These are phyloP conservation scores for Clarias magur DNA, from an alignment of 2,113 vertebrate genomes.

Conservation along the genomic window DNA sequence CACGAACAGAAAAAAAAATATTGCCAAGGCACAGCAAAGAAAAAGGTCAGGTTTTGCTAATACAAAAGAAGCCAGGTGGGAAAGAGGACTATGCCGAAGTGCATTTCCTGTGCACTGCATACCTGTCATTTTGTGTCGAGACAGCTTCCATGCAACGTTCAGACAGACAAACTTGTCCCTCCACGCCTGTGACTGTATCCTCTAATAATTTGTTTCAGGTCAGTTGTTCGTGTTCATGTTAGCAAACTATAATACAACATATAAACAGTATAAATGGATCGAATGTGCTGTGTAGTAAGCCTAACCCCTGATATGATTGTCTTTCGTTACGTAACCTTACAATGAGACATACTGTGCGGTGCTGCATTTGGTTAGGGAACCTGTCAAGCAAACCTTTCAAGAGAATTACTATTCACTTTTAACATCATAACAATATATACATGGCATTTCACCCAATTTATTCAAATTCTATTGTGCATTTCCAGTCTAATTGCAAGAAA, in stretches of 20 bases:
- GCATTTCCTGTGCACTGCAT: conserved; percentile 28
- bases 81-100: background rate
- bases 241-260: background rate
- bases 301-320: background rate
- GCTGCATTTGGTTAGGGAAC: background rate
- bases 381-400: background rate
- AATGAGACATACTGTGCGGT: background rate
- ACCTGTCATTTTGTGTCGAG: conserved; percentile 24
- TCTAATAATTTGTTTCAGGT: background rate
- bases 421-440: background rate
- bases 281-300: background rate
- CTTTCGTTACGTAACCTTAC: background rate
- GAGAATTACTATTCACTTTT: background rate
- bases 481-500: background rate
- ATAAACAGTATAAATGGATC: background rate
- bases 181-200: background rate
- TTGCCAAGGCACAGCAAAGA: background rate
- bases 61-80: conserved; percentile 1
- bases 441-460: background rate
- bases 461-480: background rate
- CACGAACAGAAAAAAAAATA: background rate
- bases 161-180: background rate
- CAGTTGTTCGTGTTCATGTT: background rate
- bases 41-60: conserved; percentile 7
- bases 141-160: background rate